Percentiles rank a stretch among this genome's conserved stretches.
Evolutionary conservation across 2,797 vertebrate species (phyloP).

Genomic region (Anguilla megastoma): DNA sequence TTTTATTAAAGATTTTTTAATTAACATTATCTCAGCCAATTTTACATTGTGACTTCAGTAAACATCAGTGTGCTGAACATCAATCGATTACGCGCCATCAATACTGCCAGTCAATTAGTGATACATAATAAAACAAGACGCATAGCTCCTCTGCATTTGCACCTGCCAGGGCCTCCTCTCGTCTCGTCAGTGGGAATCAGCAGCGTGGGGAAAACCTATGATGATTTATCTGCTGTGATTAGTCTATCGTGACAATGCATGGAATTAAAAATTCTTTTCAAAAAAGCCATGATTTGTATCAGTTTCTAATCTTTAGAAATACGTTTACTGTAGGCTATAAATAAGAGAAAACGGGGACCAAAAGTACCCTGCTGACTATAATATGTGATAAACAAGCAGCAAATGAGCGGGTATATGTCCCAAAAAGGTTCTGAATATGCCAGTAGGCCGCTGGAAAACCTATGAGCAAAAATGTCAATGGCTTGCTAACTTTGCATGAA

Average conservation of each 20-base stretch:
- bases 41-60: background rate
- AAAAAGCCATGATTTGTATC: background rate
- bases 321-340: too few species aligned
- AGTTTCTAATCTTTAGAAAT: too few species aligned
- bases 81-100: background rate
- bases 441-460: too few species aligned
- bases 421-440: too few species aligned
- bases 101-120: background rate
- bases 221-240: background rate
- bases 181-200: background rate
- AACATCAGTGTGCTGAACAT: constrained; percentile 2
- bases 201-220: background rate
- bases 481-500: too few species aligned
- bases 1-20: background rate
- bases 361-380: too few species aligned
- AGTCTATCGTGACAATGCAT: background rate
- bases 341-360: too few species aligned
- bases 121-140: background rate
- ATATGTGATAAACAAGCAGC: too few species aligned
- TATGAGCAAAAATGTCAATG: too few species aligned
- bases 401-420: too few species aligned
- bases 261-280: background rate
- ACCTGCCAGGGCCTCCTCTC: background rate
- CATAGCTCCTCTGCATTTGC: constrained; percentile 1
- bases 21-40: background rate